These are phyloP conservation scores for Sitobion miscanthi DNA, from an alignment of 1,140 invertebrate species.

Conservation along the genomic window DNA sequence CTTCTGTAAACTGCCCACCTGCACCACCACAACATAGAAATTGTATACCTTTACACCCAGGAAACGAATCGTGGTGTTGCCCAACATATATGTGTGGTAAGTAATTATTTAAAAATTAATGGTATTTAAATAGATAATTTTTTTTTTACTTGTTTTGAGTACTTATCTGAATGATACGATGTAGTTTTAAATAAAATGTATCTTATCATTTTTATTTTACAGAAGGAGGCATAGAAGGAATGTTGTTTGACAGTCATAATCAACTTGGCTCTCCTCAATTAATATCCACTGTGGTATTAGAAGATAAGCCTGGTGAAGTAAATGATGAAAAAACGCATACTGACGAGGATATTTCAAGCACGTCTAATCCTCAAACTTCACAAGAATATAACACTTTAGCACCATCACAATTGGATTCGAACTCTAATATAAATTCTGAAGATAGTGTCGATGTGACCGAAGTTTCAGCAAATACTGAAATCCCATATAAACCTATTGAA, in stretches of 20 bases:
- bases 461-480: background rate
- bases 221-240: constrained; percentile 50
- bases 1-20: constrained; percentile 74
- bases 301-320: constrained; percentile 58
- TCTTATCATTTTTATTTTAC: constrained; percentile 31
- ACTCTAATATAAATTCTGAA: background rate
- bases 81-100: constrained; percentile 79
- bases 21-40: constrained; percentile 71
- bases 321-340: constrained; percentile 46
- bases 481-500: background rate
- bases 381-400: constrained; percentile 17
- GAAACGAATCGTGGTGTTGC: constrained; percentile 72
- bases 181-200: too few relatives aligned
- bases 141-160: too few relatives aligned
- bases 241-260: constrained; percentile 23
- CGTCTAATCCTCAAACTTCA: background rate
- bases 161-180: background rate
- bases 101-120: constrained; percentile 51
- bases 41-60: constrained; percentile 72
- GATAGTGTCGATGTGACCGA: background rate
- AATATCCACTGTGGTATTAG: constrained; percentile 57
- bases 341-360: background rate
- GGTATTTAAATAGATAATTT: background rate
- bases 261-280: constrained; percentile 32
- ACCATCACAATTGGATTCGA: background rate